A percentile compares a stretch with the other conserved stretches of the same genome.
Evolutionary conservation across 2,797 vertebrate genomes (phyloP).

Genomic region (Tenualosa ilisha): DNA sequence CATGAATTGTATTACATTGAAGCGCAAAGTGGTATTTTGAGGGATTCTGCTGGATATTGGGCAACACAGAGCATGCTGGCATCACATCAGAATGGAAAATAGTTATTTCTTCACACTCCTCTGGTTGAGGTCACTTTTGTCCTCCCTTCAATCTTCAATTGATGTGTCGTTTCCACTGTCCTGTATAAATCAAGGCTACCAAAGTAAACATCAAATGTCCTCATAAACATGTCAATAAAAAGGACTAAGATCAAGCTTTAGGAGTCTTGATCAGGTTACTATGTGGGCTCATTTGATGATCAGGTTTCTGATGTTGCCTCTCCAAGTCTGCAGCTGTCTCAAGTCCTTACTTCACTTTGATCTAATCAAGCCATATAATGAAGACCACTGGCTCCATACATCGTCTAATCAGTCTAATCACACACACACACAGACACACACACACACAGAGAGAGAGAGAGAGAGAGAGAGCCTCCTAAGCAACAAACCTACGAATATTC

Average conservation of each 20-base stretch:
- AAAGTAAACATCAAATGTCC: background rate
- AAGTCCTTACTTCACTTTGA: background rate
- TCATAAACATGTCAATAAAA: background rate
- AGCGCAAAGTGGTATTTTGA: too few relatives aligned
- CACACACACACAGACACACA: slow-evolving; percentile 24
- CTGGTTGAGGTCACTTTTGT: background rate
- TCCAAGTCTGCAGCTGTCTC: background rate
- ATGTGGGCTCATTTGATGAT: background rate
- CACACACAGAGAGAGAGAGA: background rate
- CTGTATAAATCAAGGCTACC: background rate
- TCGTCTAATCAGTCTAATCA: background rate
- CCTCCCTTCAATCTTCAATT: background rate
- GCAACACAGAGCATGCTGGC: too few relatives aligned
- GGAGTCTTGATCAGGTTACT: background rate
- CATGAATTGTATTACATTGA: too few relatives aligned
- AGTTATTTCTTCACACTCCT: too few relatives aligned
- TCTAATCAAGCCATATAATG: background rate
- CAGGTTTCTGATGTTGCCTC: background rate
- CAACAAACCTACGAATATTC: background rate
- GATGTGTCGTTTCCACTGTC: background rate
- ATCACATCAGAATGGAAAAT: too few relatives aligned
- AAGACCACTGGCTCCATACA: background rate
- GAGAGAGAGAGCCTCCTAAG: too few relatives aligned
- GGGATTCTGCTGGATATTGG: too few relatives aligned
- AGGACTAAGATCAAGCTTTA: background rate